Evolutionary conservation across 2,113 vertebrate genomes (phyloP), one percentile per base, ranked within the genome.

Genomic region (Salvelinus alpinus): DNA sequence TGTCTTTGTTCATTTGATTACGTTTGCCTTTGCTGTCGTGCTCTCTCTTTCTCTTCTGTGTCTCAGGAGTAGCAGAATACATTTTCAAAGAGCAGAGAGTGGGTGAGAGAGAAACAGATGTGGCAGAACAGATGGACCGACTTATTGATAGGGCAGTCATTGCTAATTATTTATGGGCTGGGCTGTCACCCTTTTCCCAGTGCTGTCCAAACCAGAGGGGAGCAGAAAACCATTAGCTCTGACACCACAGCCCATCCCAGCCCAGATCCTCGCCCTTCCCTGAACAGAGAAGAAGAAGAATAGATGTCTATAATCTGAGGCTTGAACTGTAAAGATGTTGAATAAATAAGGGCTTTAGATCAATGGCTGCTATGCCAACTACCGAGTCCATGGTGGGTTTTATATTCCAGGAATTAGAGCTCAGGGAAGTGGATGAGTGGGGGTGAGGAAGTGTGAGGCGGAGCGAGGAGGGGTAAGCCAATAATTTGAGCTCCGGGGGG

Each of bases 121-220:
- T 70, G 62, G 71, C 38, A 38, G 38, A 44, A 79, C 81, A 57
- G 70, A 72, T 71, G 51, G 77, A 64, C 73, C 59, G 77, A 81
- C 75, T 82, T 85, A 82, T 80, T 85, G 83, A 85, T 73, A 80
- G 76, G 77, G 47, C 77, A 70, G 67, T 87, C 78, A 77, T 81
- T 77, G 74, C 69, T 88, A 89, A 91, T 44, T 44, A 44, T 44
- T 44, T 9, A 44, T 44, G 38, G 38, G 9, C 38, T 44, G 38
- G 38, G 38, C 38, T 9, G 38, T 44, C 38, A 44, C 38, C 85
- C 87, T 89, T 91, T 86, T 78, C 78, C 80, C 57, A 84, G 80
- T 59, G 62, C 76, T 80, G 72, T 74, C 70, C 48, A 70, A 83
- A 72, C 34, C 72, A 24, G 12, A 77, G 27, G 64, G 5, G 20